Evolutionary conservation across 2,797 vertebrate species (phyloP), one percentile per base, ranked within the genome.

Genomic region (Cynopterus sphinx): DNA sequence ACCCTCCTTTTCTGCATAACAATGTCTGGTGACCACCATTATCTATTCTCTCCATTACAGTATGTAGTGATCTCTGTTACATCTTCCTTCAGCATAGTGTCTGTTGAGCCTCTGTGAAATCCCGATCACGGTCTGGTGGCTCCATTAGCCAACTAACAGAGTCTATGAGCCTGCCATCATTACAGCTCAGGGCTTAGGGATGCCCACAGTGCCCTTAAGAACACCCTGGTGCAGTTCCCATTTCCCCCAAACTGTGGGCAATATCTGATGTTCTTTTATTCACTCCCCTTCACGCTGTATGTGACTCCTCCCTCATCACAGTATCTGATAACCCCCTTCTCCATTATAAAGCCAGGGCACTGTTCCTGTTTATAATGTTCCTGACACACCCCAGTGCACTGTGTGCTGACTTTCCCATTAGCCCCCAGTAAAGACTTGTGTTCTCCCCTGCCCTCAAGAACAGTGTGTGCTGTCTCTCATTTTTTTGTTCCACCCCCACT

Each of bases 351-450:
- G 28, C n/a, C 39, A 74, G 33, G 55, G 61, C 87, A 96, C 70
- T 96, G 68, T 96, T 94, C 49, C 3, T 81, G 75, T 61, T 70
- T 49, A 79, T 96, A 86, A 77, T 74, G 63, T 90, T 74, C 70
- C 77, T 78, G 36, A 77, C 46, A 74, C 10, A 0, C 71, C 39
- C n/a, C 79, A 39, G 65, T 84, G 86, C 67, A 59, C 26, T 86
- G 81, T 49, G 49, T 85, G 36, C 68, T 90, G 79, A 79, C 87
- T 82, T 70, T 51, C 61, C 65, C 19, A 53, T 84, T 75, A 87
- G 11, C 81, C 78, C 65, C 63, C 65, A 91, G 95, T 79, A 93
- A 43, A 88, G 41, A 71, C 33, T 71, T 57, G 17, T 70, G 68
- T 73, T 59, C 51, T 55, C 43, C 57, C 77, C 53, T 90, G 43